Evolutionary conservation across 2,888 invertebrate species (phyloP).

Genomic region (Metellina segmentata): DNA sequence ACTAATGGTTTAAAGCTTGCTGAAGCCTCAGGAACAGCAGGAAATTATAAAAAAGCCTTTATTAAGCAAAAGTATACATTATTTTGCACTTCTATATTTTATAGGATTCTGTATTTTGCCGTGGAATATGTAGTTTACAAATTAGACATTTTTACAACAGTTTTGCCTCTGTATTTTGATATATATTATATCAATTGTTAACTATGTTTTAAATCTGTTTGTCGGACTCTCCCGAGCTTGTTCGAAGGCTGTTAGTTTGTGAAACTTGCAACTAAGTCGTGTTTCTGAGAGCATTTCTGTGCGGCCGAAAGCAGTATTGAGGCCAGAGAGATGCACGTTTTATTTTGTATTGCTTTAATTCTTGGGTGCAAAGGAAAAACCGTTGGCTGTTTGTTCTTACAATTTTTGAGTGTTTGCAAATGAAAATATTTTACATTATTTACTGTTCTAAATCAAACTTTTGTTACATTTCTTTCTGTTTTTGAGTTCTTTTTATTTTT

Average conservation of each 20-base stretch:
- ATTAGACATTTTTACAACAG: conserved; percentile 58
- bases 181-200: conserved; percentile 71
- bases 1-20: background rate
- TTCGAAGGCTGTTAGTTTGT: conserved; percentile 46
- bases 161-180: conserved; percentile 70
- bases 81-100: conserved; percentile 56
- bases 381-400: background rate
- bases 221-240: conserved; percentile 51
- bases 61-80: conserved; percentile 42
- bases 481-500: conserved; percentile 59
- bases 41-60: background rate
- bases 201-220: conserved; percentile 63
- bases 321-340: conserved; percentile 28
- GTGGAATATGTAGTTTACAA: conserved; percentile 54
- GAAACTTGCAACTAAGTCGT: background rate
- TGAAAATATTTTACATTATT: conserved; percentile 51
- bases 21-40: conserved; percentile 21
- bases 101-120: conserved; percentile 50
- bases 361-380: conserved; percentile 6
- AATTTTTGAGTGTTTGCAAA: conserved; percentile 46
- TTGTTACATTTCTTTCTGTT: conserved; percentile 64
- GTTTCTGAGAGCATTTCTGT: background rate
- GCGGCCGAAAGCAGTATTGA: conserved; percentile 24
- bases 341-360: conserved; percentile 44
- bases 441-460: conserved; percentile 62